A percentile compares a stretch with the other conserved stretches of the same genome.
phyloP scores from a whole-genome alignment of 1,140 invertebrate genomes.

The Orussus abietinus region DNA sequence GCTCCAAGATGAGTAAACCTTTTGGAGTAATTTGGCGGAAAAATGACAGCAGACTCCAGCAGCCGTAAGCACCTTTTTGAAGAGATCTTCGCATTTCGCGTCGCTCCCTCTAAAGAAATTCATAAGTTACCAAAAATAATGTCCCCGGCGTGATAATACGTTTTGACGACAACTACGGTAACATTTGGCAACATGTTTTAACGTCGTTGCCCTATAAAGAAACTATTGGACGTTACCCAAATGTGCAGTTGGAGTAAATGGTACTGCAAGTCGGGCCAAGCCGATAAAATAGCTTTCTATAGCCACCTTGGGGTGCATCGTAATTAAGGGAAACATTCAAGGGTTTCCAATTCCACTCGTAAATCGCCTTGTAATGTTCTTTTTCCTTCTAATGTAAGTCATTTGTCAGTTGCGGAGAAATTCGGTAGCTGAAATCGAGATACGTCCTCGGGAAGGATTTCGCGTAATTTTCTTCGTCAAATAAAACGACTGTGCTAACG shows the following conservation, averaged over 20 bases:
- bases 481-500: constrained; percentile 2
- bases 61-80: constrained; percentile 8
- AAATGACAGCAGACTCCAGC: constrained; percentile 21
- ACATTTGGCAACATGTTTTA: no score
- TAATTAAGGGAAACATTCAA: background rate
- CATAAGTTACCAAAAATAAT: no score
- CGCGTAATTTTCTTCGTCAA: no score
- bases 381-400: background rate
- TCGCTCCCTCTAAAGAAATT: constrained; percentile 6
- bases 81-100: constrained; percentile 11
- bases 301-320: constrained; percentile 15
- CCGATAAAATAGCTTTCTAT: constrained; percentile 7
- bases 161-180: no score
- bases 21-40: background rate
- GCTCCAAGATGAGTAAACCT: constrained; percentile 2
- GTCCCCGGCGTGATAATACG: no score
- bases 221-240: constrained; percentile 12
- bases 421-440: no score
- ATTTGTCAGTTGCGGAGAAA: no score
- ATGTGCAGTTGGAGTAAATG: constrained; percentile 16
- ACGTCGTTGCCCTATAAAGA: background rate
- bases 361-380: constrained; percentile 11
- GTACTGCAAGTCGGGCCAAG: background rate
- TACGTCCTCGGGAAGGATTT: no score
- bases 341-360: constrained; percentile 21